Percentiles rank a stretch among this genome's conserved stretches.
Conservation (phyloP, 2,113 vertebrate genomes). For the Orthochromis indermauri region DNA sequence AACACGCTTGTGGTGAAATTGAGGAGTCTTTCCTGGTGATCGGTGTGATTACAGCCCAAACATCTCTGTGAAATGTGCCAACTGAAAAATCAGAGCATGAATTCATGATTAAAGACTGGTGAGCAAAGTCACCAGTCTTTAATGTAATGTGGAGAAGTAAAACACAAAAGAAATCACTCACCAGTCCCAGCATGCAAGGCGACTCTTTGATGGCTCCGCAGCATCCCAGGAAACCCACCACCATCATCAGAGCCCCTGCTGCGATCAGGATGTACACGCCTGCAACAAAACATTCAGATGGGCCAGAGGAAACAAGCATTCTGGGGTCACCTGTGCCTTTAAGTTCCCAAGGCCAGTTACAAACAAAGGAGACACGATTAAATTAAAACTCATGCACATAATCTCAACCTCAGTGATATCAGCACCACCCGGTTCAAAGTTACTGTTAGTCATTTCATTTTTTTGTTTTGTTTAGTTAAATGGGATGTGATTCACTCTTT, state of each 20-base stretch:
- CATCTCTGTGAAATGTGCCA: background rate
- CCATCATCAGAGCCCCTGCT: conserved; percentile 93
- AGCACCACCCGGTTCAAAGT: background rate
- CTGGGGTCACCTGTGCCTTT: background rate
- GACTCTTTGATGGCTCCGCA: conserved; percentile 94
- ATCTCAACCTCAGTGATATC: background rate
- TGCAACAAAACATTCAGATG: conserved; percentile 23
- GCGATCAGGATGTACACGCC: conserved; percentile 92
- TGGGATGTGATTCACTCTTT: background rate
- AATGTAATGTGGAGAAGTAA: background rate
- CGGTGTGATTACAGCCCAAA: background rate
- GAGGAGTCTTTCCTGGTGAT: background rate
- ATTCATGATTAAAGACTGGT: background rate
- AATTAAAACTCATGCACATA: background rate
- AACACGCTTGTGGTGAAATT: background rate
- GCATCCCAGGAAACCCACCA: conserved; percentile 95
- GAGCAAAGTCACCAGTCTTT: background rate
- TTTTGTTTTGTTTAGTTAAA: background rate
- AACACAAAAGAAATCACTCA: conserved; percentile 29
- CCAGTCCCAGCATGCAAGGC: conserved; percentile 94
- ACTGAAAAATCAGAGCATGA: background rate
- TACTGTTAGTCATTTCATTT: background rate
- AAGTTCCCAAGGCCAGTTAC: background rate
- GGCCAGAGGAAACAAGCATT: background rate
- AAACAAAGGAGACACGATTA: background rate